A percentile compares a stretch with the other conserved stretches of the same genome.
These are phyloP conservation scores for Perca fluviatilis DNA, from an alignment of 2,113 vertebrate genomes.

Conservation along the genomic window DNA sequence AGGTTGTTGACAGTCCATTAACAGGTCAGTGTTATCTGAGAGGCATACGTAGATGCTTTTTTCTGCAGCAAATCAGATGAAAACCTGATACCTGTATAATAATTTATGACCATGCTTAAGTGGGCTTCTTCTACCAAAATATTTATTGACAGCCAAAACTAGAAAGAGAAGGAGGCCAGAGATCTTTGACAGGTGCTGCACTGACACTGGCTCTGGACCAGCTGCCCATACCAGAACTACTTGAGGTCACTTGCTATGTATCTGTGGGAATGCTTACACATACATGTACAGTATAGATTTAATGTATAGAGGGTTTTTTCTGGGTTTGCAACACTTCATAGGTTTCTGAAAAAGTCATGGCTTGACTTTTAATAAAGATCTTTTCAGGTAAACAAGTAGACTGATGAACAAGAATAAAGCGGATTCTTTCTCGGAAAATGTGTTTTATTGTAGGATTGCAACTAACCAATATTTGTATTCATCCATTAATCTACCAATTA, in stretches of 20 bases:
- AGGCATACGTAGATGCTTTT: background rate
- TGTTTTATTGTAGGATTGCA: background rate
- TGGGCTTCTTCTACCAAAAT: background rate
- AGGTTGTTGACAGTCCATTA: slow-evolving; percentile 55
- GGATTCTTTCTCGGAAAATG: background rate
- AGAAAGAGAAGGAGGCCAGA: background rate
- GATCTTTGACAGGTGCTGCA: background rate
- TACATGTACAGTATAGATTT: background rate
- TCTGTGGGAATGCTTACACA: background rate
- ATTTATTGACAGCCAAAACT: slow-evolving; percentile 25
- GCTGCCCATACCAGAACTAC: background rate
- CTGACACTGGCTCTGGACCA: background rate
- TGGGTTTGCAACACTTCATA: background rate
- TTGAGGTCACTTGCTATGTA: background rate
- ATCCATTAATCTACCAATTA: background rate
- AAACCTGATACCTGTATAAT: background rate
- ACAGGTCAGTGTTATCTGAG: slow-evolving; percentile 22
- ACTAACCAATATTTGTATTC: background rate
- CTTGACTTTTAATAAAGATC: background rate
- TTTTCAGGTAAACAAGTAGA: background rate
- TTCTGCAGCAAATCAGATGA: background rate
- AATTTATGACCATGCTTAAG: slow-evolving; percentile 5
- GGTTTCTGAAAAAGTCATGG: background rate
- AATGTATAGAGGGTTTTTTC: background rate
- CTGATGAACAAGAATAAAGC: background rate